These are phyloP conservation scores for Acanthochromis polyacanthus DNA, from an alignment of 2,113 vertebrate genomes.

Conservation along the genomic window DNA sequence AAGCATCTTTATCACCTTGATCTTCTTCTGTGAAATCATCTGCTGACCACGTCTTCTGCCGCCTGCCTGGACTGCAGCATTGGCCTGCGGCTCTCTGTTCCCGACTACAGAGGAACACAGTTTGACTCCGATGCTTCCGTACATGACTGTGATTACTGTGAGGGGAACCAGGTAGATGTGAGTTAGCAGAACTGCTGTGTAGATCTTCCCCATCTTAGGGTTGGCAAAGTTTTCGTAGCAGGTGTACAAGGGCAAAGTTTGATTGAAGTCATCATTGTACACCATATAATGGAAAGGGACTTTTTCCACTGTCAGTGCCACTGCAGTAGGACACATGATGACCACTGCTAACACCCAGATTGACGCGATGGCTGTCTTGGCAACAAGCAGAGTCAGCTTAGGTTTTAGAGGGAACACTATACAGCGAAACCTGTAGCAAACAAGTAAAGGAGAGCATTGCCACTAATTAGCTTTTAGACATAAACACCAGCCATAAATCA, in stretches of 20 bases:
- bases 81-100: constrained; percentile 62
- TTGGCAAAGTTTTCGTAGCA: constrained; percentile 87
- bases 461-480: background rate
- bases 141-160: constrained; percentile 83
- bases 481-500: background rate
- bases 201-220: constrained; percentile 84
- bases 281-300: constrained; percentile 83
- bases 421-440: constrained; percentile 82
- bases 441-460: constrained; percentile 1
- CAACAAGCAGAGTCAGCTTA: constrained; percentile 80
- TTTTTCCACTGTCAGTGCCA: constrained; percentile 81
- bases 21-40: constrained; percentile 82
- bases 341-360: constrained; percentile 85
- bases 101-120: constrained; percentile 79
- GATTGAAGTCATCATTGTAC: constrained; percentile 76
- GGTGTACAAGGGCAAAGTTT: constrained; percentile 79
- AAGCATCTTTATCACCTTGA: constrained; percentile 88
- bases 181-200: constrained; percentile 85
- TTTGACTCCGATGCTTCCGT: constrained; percentile 83
- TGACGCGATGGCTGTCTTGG: constrained; percentile 81
- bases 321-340: constrained; percentile 85
- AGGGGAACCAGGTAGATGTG: constrained; percentile 86
- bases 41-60: constrained; percentile 58
- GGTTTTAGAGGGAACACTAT: constrained; percentile 86
- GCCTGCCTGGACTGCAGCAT: constrained; percentile 20